Conservation (phyloP, 2,888 invertebrate genomes). For the Drosophila pseudotalamancana region DNA sequence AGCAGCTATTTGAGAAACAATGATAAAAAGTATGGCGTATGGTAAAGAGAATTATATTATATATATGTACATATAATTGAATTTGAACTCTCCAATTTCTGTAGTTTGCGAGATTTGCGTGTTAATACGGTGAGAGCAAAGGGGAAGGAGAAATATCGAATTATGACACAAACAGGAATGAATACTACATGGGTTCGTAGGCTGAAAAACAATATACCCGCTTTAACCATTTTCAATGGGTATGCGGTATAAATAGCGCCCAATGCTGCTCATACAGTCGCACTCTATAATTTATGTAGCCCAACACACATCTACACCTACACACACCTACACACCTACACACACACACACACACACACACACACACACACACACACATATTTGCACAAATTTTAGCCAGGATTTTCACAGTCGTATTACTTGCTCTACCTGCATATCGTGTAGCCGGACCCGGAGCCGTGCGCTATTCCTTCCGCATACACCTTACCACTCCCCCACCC, state of each 20-base stretch:
- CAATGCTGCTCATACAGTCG: constrained; percentile 10
- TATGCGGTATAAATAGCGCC: constrained; percentile 18
- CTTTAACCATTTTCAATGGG: no score
- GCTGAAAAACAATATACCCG: no score
- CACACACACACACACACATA: neutral
- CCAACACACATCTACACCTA: constrained; percentile 2
- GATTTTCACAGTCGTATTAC: constrained; percentile 14
- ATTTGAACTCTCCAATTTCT: no score
- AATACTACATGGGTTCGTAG: no score
- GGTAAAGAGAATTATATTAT: no score
- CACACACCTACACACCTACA: neutral
- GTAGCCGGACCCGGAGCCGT: constrained; percentile 49
- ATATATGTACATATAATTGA: neutral
- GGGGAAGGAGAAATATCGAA: no score
- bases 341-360: constrained; percentile 2
- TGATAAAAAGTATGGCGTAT: no score
- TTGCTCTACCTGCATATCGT: constrained; percentile 42
- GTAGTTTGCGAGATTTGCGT: no score
- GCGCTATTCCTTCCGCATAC: constrained; percentile 43
- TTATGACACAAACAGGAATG: no score
- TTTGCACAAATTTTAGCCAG: constrained; percentile 1
- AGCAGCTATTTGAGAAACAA: no score
- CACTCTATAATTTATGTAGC: constrained; percentile 11
- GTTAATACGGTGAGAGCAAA: no score
- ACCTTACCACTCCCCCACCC: neutral